A percentile compares a stretch with the other conserved stretches of the same genome.
Conservation (phyloP, 2,797 vertebrate species). For the Sardinella longiceps region DNA sequence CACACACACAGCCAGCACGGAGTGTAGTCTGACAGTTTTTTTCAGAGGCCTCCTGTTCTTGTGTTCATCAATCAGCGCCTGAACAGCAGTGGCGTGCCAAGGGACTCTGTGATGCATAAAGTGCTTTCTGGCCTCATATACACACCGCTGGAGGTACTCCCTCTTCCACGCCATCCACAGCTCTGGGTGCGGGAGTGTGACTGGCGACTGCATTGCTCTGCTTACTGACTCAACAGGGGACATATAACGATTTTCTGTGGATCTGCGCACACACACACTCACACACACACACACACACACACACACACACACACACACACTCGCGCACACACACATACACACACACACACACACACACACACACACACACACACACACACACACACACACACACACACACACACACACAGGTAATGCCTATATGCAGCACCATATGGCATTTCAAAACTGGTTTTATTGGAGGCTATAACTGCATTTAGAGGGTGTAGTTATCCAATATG, state of each 20-base stretch:
- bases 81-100: not conserved
- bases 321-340: not conserved
- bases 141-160: not conserved
- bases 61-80: conserved; percentile 7
- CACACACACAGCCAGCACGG: not conserved
- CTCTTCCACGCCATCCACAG: not conserved
- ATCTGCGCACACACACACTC: not conserved
- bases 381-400: conserved; percentile 5
- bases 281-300: not conserved
- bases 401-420: not conserved
- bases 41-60: conserved; percentile 8
- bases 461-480: conserved; percentile 29
- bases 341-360: not conserved
- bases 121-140: not conserved
- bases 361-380: not conserved
- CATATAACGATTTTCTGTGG: not conserved
- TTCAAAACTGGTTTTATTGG: conserved; percentile 46
- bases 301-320: no score
- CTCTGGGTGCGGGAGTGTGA: not conserved
- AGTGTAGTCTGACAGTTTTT: conserved; percentile 12
- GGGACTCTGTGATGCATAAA: conserved; percentile 14
- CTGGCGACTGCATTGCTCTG: conserved; percentile 5
- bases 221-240: conserved; percentile 11
- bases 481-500: conserved; percentile 25
- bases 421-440: conserved; percentile 44